phyloP scores from a whole-genome alignment of 1,140 invertebrate species.

The Eueides isabella region DNA sequence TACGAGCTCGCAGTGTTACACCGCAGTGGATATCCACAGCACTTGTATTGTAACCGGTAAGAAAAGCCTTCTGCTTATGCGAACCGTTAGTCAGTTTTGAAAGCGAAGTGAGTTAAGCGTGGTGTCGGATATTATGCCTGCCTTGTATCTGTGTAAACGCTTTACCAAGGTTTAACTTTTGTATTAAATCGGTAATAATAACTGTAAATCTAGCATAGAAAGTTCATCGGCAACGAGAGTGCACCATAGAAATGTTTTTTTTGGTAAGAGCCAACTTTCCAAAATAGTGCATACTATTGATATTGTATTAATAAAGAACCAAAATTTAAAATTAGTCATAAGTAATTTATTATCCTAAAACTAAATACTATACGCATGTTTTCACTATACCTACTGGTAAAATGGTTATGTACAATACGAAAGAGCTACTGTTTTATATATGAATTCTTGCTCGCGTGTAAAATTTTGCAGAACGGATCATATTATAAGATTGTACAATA shows the following conservation, averaged over 20 bases:
- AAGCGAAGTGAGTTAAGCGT: constrained; percentile 66
- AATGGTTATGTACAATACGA: constrained; percentile 82
- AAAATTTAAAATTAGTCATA: constrained; percentile 82
- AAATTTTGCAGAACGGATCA: constrained; percentile 83
- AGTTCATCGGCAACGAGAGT: constrained; percentile 78
- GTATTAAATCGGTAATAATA: constrained; percentile 64
- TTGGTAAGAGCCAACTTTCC: constrained; percentile 77
- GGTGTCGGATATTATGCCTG: constrained; percentile 61
- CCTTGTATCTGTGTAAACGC: constrained; percentile 73
- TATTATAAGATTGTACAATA: constrained; percentile 82
- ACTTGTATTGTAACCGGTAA: constrained; percentile 15
- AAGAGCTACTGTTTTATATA: constrained; percentile 83
- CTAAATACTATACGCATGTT: constrained; percentile 82
- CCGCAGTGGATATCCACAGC: background rate
- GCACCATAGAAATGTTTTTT: constrained; percentile 75
- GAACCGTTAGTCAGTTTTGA: constrained; percentile 28
- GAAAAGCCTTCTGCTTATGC: constrained; percentile 8
- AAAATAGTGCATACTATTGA: constrained; percentile 79
- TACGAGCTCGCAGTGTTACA: constrained; percentile 16
- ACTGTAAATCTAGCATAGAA: constrained; percentile 76
- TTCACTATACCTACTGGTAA: constrained; percentile 81
- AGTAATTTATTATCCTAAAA: constrained; percentile 83
- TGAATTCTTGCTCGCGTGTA: constrained; percentile 83
- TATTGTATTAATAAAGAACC: constrained; percentile 83
- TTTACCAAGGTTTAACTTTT: constrained; percentile 67